Evolutionary conservation across 1,140 invertebrate species (phyloP), one percentile per base, ranked within the genome.

Genomic region (Hestina assimilis): DNA sequence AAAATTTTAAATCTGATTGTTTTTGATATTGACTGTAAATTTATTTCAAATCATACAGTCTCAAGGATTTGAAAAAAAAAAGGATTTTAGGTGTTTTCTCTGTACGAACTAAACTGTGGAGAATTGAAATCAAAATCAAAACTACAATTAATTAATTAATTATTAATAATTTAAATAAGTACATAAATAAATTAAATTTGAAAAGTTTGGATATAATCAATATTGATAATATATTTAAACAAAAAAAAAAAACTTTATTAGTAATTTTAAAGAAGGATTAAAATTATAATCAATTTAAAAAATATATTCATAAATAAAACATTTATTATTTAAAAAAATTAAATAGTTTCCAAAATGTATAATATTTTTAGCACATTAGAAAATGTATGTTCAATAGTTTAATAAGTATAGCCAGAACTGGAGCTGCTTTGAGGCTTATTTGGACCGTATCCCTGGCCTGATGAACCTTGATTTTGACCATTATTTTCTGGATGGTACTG

Each of bases 401-500:
- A 66, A 28, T 66, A 69, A 28, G 15, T 48, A 35, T 69, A 69
- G 9, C 66, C 66, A 17, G 66, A 59, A 48, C 73, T 72, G 2
- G 66, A 14, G 33, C 48, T 66, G 8, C 60, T 58, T 31, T 74
- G 72, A 38, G 46, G 69, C 17, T 59, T 75, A 7, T 59, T 31
- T 4, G 67, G 69, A 4, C 66, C 59, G 31, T 68, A 63, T 3
- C 43, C 50, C 21, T 55, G 54, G 6, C 38, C 31, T 38, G 52
- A 17, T 26, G 11, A 14, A 17, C 35, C 11, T 43, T 38, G 7
- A 15, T n/a, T 40, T 8, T 28, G 28, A 6, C 11, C 45, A 8
- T 55, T 48, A 20, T 59, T 42, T 6, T 73, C 69, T 5, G 79
- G 69, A 14, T 63, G 67, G 41, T 83, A 83, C 54, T 72, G 52